Conservation (phyloP, 1,140 invertebrate species). For the Colletes latitarsis region DNA sequence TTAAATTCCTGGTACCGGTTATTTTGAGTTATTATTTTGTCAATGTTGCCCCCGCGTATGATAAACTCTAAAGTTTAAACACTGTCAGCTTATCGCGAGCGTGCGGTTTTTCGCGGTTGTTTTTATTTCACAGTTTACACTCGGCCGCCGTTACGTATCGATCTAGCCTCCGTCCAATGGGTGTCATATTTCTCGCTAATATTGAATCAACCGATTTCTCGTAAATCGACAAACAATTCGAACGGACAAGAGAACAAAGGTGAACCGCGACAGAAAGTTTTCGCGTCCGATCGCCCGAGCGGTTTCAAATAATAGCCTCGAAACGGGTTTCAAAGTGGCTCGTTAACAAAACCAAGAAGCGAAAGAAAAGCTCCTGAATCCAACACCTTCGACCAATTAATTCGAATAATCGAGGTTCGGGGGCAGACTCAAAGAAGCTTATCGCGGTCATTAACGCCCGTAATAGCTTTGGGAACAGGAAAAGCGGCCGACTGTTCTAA, state of each 20-base stretch:
- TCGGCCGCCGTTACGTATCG: background rate
- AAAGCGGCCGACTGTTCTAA: background rate
- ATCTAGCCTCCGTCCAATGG: constrained; percentile 19
- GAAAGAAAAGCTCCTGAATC: constrained; percentile 1
- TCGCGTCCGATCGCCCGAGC: background rate
- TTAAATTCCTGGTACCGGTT: constrained; percentile 13
- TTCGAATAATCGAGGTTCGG: background rate
- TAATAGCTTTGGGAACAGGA: background rate
- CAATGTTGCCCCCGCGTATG: constrained; percentile 14
- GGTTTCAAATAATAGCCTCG: too few species aligned
- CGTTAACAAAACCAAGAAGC: background rate
- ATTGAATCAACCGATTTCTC: constrained; percentile 18
- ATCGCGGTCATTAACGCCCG: constrained; percentile 10
- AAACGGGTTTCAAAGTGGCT: background rate
- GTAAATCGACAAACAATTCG: background rate
- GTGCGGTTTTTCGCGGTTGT: constrained; percentile 21
- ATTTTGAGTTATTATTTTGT: constrained; percentile 31
- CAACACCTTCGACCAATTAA: constrained; percentile 23
- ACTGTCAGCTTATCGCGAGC: constrained; percentile 27
- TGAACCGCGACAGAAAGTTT: background rate
- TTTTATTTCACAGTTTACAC: constrained; percentile 31
- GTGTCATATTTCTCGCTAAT: constrained; percentile 36
- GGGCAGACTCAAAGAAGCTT: constrained; percentile 6
- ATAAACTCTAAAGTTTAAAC: constrained; percentile 38
- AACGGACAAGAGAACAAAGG: background rate